A percentile compares a stretch with the other conserved stretches of the same genome.
Conservation (phyloP, 2,797 vertebrate genomes). For the Emys orbicularis region DNA sequence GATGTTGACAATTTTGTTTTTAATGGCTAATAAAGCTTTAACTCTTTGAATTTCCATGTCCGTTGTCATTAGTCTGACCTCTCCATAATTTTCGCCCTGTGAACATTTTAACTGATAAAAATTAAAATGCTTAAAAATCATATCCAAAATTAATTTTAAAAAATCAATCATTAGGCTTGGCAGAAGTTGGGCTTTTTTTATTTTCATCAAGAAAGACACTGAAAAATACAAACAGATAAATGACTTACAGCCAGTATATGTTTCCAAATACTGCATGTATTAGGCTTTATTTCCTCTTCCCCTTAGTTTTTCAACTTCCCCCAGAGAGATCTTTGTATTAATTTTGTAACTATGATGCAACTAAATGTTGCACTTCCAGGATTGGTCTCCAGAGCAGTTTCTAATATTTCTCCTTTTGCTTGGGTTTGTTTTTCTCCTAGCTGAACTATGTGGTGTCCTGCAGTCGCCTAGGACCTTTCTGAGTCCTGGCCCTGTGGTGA, state of each 20-base stretch:
- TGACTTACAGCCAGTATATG: not conserved
- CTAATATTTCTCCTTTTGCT: not conserved
- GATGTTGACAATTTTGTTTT: not conserved
- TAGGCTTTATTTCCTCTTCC: not conserved
- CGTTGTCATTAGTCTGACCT: not conserved
- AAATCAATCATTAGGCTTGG: not conserved
- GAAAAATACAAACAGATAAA: not conserved
- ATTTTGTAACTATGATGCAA: not conserved
- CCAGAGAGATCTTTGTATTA: not conserved
- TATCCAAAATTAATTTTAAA: not conserved
- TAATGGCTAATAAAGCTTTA: not conserved
- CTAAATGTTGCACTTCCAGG: not conserved
- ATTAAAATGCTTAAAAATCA: not conserved
- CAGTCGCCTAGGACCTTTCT: not conserved
- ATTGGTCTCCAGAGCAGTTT: not conserved
- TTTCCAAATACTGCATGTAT: not conserved
- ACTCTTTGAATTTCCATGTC: not conserved
- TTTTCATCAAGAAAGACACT: not conserved
- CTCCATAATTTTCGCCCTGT: not conserved
- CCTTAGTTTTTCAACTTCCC: not conserved
- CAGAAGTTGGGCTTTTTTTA: not conserved
- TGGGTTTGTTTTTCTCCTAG: not conserved
- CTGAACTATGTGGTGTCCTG: not conserved
- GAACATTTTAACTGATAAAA: not conserved
- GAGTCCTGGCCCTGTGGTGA: not conserved